These are phyloP conservation scores for Macrotis lagotis DNA, from an alignment of 2,113 vertebrate species.

Conservation along the genomic window DNA sequence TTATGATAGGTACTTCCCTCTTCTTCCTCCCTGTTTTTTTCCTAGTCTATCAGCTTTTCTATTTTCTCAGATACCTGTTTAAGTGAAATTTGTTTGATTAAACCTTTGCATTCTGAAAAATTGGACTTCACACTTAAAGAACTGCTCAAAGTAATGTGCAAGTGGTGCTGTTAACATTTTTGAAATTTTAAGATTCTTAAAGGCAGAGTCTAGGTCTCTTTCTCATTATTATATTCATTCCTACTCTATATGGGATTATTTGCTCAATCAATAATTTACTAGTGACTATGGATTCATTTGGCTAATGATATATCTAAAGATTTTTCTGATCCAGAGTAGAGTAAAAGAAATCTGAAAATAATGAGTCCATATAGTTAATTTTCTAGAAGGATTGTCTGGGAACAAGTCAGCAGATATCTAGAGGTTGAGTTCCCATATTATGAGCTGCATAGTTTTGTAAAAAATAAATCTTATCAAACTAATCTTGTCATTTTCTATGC, in stretches of 20 bases:
- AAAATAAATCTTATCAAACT: background rate
- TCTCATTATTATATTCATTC: background rate
- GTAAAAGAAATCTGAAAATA: background rate
- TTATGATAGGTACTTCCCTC: background rate
- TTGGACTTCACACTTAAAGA: background rate
- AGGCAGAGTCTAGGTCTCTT: background rate
- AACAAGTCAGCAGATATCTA: background rate
- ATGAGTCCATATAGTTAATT: background rate
- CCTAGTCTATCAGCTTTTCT: background rate
- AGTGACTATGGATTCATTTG: background rate
- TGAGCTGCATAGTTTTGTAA: rapidly evolving
- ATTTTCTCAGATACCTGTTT: background rate
- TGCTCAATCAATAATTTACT: background rate
- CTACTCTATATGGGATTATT: background rate
- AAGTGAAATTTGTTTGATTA: background rate
- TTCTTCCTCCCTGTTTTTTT: background rate
- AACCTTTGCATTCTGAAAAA: background rate
- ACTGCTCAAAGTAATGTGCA: background rate
- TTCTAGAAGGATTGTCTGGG: background rate
- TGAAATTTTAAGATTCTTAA: background rate
- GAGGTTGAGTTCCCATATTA: rapidly evolving
- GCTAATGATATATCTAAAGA: background rate
- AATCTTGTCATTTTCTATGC: background rate
- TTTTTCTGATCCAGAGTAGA: background rate
- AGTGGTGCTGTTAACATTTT: background rate